Evolutionary conservation across 2,797 vertebrate species (phyloP), one percentile per base, ranked within the genome.

Genomic region (Channa striata): DNA sequence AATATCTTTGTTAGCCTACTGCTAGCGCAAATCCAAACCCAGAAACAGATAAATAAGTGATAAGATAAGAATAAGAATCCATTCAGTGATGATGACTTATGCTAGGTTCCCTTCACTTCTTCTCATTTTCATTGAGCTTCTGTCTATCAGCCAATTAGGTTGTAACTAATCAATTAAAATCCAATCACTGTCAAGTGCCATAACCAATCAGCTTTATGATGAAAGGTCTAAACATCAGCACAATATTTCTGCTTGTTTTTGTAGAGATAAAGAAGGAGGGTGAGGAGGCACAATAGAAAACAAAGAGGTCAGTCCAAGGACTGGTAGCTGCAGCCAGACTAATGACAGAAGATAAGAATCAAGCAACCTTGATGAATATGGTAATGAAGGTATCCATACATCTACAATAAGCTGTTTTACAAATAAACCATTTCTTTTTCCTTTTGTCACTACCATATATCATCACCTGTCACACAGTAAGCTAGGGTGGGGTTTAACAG

Each of bases 81-180:
- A 23, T 57, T 11, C 20, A 49, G 30, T 42, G 44, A 11, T 58
- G 56, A 74, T 61, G 46, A 36, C 56, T 46, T 44, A 73, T n/a
- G 57, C 48, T 2, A 59, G 50, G 68, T 65, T 68, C 58, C 42
- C 62, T 74, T 78, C 34, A 61, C 71, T 70, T 73, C 67, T 42
- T 64, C 72, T 82, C 59, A 42, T 82, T 85, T 83, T 80, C 67
- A 87, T 83, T 80, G 88, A 66, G 74, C 25, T n/a, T 9, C 66
- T 6, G 77, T 59, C 87, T 72, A 86, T 89, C 83, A 81, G 74
- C 77, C 89, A 90, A 91, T 91, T 91, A 89, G 33, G 37, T 80
- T 81, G 88, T 80, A 87, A 87, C 90, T 86, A 92, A 93, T 92
- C 90, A 92, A 90, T 92, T 92, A 89, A 89, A 89, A 89, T 91